These are phyloP conservation scores for Eutolmus rufibarbis DNA, from an alignment of 2,888 invertebrate genomes.

Conservation along the genomic window DNA sequence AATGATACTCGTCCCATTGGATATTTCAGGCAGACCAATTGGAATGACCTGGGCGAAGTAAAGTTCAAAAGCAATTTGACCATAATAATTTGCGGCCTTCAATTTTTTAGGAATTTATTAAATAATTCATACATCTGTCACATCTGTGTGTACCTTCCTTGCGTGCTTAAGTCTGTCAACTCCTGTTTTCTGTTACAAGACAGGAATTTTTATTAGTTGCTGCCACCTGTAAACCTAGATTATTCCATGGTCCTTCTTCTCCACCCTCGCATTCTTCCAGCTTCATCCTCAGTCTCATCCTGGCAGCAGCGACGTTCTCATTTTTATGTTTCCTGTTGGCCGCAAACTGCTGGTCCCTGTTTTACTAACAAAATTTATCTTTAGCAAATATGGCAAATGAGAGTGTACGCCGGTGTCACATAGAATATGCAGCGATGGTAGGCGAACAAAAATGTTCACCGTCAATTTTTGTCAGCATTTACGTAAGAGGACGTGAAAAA, in stretches of 20 bases:
- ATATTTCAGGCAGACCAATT: neutral
- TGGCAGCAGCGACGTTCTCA: neutral
- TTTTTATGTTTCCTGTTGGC: neutral
- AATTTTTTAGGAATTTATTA: neutral
- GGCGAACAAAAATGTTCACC: neutral
- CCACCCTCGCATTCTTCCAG: neutral
- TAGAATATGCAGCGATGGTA: neutral
- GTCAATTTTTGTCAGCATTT: neutral
- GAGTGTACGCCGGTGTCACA: neutral
- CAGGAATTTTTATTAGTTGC: neutral
- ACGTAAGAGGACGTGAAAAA: neutral
- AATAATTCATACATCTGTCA: neutral
- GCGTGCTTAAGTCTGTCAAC: neutral
- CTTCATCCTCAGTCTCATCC: neutral
- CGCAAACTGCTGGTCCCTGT: neutral
- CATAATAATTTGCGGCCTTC: neutral
- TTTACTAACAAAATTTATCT: neutral
- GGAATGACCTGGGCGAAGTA: neutral
- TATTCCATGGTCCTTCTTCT: neutral
- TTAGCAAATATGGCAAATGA: neutral
- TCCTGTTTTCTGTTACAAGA: neutral
- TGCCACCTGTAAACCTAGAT: neutral
- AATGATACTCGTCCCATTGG: neutral
- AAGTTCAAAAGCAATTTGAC: neutral
- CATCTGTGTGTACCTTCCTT: neutral